Evolutionary conservation across 2,113 vertebrate species (phyloP).

Genomic region (Aphelocoma coerulescens): DNA sequence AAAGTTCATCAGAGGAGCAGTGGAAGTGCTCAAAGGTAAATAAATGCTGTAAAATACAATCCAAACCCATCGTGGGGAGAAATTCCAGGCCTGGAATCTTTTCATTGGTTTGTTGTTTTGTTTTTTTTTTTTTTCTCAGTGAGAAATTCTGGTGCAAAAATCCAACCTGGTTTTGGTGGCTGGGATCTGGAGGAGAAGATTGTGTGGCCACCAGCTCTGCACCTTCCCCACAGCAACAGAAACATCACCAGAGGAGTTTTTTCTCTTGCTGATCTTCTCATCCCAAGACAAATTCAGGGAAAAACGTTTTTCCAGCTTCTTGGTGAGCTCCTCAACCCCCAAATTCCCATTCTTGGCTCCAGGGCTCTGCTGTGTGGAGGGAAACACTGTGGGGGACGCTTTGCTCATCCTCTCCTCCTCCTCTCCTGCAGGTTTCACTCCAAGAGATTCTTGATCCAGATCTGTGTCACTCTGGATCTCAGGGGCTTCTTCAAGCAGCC

Average conservation of each 20-base stretch:
- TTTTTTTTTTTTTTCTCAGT: background rate
- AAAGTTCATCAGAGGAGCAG: background rate
- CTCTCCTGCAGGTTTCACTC: background rate
- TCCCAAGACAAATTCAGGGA: background rate
- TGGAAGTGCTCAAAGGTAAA: background rate
- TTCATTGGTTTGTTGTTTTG: background rate
- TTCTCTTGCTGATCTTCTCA: background rate
- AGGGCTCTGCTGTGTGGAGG: background rate
- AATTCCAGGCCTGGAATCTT: background rate
- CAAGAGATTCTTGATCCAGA: background rate
- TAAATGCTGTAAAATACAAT: background rate
- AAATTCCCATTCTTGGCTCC: accelerated
- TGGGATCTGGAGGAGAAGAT: background rate
- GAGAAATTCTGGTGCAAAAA: background rate
- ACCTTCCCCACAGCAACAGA: background rate
- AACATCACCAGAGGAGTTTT: accelerated
- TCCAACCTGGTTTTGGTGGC: background rate
- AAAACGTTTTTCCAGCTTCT: background rate
- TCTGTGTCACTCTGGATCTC: accelerated
- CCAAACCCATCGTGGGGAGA: background rate
- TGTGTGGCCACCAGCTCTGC: background rate
- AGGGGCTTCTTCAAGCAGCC: accelerated
- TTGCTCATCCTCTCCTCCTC: background rate
- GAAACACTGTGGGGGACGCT: accelerated
- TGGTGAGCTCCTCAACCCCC: background rate